Percentiles rank a stretch among this genome's conserved stretches.
These are phyloP conservation scores for Meiosimyza platycephala DNA, from an alignment of 2,888 invertebrate genomes.

Conservation along the genomic window DNA sequence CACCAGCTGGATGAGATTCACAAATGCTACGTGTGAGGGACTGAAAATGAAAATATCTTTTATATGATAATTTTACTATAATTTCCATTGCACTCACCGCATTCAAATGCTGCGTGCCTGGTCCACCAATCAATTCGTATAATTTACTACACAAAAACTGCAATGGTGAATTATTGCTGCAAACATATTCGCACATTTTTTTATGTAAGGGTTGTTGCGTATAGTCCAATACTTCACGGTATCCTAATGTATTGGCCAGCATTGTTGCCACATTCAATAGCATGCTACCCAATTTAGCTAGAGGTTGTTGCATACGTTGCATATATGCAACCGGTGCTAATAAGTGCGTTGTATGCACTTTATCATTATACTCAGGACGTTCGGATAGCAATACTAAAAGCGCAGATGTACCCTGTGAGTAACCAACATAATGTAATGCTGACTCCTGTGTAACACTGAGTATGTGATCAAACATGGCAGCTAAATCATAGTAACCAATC, in stretches of 20 bases:
- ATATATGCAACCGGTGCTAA: constrained; percentile 77
- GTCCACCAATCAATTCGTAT: constrained; percentile 66
- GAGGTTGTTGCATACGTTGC: constrained; percentile 58
- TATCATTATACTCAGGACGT: constrained; percentile 74
- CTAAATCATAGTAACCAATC: constrained; percentile 84
- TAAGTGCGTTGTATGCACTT: constrained; percentile 73
- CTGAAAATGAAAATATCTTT: constrained; percentile 25
- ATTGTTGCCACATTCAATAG: constrained; percentile 18
- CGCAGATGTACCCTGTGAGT: constrained; percentile 88
- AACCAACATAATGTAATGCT: constrained; percentile 77
- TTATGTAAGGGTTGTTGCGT: constrained; percentile 62
- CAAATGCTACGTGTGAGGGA: constrained; percentile 38
- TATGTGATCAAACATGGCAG: constrained; percentile 81
- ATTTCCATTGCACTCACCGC: constrained; percentile 29
- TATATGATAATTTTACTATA: neutral
- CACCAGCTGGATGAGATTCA: constrained; percentile 47
- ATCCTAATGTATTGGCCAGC: constrained; percentile 39
- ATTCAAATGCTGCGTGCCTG: constrained; percentile 49
- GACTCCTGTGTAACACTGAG: constrained; percentile 42
- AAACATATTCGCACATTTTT: constrained; percentile 65
- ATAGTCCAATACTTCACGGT: constrained; percentile 71
- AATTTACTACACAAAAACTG: constrained; percentile 38
- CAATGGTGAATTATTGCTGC: constrained; percentile 68
- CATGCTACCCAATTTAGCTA: constrained; percentile 55
- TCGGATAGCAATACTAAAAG: constrained; percentile 76